Evolutionary conservation across 1,140 invertebrate species (phyloP).

Genomic region (Halyomorpha halys): DNA sequence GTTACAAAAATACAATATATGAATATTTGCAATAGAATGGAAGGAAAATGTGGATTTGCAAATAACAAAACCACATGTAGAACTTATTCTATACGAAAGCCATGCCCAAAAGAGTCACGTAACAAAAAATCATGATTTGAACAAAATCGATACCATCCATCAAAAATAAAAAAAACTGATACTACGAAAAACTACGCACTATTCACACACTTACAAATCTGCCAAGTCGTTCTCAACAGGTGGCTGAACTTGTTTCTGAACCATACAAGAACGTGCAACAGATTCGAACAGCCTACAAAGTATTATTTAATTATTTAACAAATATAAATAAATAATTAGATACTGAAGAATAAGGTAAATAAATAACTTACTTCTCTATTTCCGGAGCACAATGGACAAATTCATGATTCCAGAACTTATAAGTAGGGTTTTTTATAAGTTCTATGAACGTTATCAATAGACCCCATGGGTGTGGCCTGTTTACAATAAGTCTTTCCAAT

Average conservation of each 20-base stretch:
- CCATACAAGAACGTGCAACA: slow-evolving; percentile 86
- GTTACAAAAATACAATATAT: too few species aligned
- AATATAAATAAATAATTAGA: not conserved
- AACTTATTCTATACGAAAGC: too few species aligned
- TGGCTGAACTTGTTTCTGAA: slow-evolving; percentile 52
- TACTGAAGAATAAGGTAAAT: not conserved
- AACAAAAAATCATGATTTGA: too few species aligned
- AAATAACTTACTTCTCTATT: slow-evolving; percentile 80
- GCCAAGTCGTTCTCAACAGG: slow-evolving; percentile 29
- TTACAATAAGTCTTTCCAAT: slow-evolving; percentile 92
- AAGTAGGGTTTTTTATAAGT: slow-evolving; percentile 96
- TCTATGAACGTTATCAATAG: slow-evolving; percentile 98
- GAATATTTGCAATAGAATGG: too few species aligned
- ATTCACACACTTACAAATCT: slow-evolving; percentile 28
- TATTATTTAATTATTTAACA: slow-evolving; percentile 24
- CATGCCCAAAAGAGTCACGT: too few species aligned
- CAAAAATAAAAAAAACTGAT: not conserved
- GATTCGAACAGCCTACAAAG: slow-evolving; percentile 76
- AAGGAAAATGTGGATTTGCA: too few species aligned
- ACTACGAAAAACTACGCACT: not conserved
- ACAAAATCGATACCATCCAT: too few species aligned
- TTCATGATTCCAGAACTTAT: slow-evolving; percentile 98
- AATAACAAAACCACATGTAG: too few species aligned
- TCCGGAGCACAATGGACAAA: slow-evolving; percentile 98
- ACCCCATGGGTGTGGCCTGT: slow-evolving; percentile 98